Evolutionary conservation across 2,797 vertebrate species (phyloP), one percentile per base, ranked within the genome.

Genomic region (Oreochromis grahami): DNA sequence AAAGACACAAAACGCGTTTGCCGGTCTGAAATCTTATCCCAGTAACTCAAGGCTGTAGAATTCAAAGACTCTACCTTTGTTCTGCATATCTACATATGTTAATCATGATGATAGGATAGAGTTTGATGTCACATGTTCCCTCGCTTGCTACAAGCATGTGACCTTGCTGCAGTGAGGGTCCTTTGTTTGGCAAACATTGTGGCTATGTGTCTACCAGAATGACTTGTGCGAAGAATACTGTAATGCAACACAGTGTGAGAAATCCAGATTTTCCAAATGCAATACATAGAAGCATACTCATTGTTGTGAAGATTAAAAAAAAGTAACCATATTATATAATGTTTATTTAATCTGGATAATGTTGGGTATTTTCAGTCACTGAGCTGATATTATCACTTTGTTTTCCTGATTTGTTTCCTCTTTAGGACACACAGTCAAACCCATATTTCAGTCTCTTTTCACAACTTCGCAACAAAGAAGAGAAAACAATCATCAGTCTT

Each of bases 91-190:
- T 51, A 43, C 26, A 77, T 15, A 55, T n/a, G 86, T 78, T 77
- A 70, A 85, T 86, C 26, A 76, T 55, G 24, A 17, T 34, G 56
- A 86, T 34, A 85, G 63, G 41, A 48, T 81, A 21, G 17, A 82
- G 77, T 70, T 81, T 81, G 80, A 88, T 26, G 12, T 84, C 81
- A 87, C 19, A 13, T 36, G 6, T 81, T 86, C 50, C 36, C 48
- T 63, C 12, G 1, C 60, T 76, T 84, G 52, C 45, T 55, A 5
- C 13, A 53, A 24, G 19, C 48, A 19, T 86, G 68, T 84, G 83
- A 80, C 83, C 82, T 84, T 79, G 76, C 79, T 83, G 82, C 89
- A 80, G 53, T 14, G 74, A 56, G 8, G 41, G 9, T 68, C 56
- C n/a, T 84, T 84, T 82, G 79, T 85, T 29, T 58, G 56, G 79